Percentiles rank a stretch among this genome's conserved stretches.
These are phyloP conservation scores for Drosophila rufa DNA, from an alignment of 1,140 invertebrate genomes.

Conservation along the genomic window DNA sequence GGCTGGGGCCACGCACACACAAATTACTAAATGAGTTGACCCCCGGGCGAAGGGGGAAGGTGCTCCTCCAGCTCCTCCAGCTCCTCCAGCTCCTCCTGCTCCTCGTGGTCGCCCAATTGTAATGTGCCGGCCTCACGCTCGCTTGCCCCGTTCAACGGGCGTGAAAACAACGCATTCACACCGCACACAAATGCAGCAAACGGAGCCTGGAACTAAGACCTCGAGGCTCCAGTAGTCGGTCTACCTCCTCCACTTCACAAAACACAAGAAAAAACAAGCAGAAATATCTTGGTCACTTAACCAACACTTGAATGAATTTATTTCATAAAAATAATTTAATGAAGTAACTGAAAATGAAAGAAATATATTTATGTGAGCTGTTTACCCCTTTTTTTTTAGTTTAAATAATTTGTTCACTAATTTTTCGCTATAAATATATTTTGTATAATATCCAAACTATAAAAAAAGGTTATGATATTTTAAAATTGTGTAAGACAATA, in stretches of 20 bases:
- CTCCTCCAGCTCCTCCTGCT: background rate
- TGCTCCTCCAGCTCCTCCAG: slow-evolving; percentile 1
- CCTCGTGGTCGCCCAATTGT: slow-evolving; percentile 13
- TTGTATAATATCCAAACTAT: too few relatives aligned
- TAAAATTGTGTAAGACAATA: too few relatives aligned
- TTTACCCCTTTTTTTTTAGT: too few relatives aligned
- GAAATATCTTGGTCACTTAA: background rate
- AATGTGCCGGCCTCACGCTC: slow-evolving; percentile 53
- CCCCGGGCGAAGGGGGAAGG: background rate
- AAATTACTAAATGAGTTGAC: slow-evolving; percentile 54
- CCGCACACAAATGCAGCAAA: slow-evolving; percentile 10
- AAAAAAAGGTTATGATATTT: too few relatives aligned
- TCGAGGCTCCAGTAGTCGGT: background rate
- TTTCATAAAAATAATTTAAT: background rate
- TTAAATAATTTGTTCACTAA: too few relatives aligned
- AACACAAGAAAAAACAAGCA: background rate
- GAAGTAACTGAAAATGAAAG: too few relatives aligned
- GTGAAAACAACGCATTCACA: slow-evolving; percentile 52
- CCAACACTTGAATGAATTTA: background rate
- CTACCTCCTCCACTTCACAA: background rate
- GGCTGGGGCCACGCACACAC: slow-evolving; percentile 1
- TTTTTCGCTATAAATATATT: too few relatives aligned
- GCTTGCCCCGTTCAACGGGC: slow-evolving; percentile 50
- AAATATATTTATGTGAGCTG: too few relatives aligned
- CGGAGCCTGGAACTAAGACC: slow-evolving; percentile 26